Percentiles rank a stretch among this genome's conserved stretches.
Evolutionary conservation across 2,797 vertebrate genomes (phyloP).

Genomic region (Oreochromis mossambicus): DNA sequence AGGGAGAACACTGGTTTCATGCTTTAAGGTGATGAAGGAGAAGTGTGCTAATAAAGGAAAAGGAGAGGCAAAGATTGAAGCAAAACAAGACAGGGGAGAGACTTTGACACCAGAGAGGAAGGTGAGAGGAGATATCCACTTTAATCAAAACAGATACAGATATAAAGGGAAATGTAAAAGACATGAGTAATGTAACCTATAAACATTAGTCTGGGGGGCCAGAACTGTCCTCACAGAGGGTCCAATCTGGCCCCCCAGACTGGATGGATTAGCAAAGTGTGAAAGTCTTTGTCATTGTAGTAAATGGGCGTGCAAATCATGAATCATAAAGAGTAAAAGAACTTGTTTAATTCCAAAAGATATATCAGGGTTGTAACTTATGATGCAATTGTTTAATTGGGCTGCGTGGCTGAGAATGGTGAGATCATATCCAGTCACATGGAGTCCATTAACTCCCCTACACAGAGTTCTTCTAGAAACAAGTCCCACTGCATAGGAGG

Average conservation of each 20-base stretch:
- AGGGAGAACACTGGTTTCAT: slow-evolving; percentile 22
- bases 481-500: not conserved
- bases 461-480: not conserved
- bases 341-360: not conserved
- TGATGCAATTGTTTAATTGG: not conserved
- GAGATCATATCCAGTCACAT: not conserved
- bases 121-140: not conserved
- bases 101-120: not conserved
- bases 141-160: not conserved
- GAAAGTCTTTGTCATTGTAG: not conserved
- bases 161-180: not conserved
- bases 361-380: not conserved
- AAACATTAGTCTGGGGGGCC: not conserved
- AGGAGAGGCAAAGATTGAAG: not conserved
- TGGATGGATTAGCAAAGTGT: not conserved
- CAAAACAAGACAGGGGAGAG: not conserved
- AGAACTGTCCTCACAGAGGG: not conserved
- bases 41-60: slow-evolving; percentile 20
- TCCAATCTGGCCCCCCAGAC: not conserved
- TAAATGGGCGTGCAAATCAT: not conserved
- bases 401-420: not conserved
- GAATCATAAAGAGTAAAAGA: not conserved
- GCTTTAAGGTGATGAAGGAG: slow-evolving; percentile 27
- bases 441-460: not conserved
- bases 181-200: not conserved